phyloP scores from a whole-genome alignment of 2,113 vertebrate genomes.

The Alosa alosa region DNA sequence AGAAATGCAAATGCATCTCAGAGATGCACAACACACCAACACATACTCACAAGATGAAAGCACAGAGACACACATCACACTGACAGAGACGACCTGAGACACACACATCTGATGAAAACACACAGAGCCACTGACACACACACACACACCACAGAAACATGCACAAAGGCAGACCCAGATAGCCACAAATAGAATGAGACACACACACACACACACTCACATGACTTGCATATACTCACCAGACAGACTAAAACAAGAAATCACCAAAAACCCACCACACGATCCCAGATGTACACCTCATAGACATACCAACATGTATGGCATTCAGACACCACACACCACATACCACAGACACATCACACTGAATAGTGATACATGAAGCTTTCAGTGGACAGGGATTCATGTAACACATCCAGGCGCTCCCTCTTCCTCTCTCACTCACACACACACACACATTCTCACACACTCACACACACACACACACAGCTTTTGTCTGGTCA shows the following conservation, averaged over 20 bases:
- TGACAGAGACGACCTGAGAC: background rate
- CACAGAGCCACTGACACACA: background rate
- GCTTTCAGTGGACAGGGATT: background rate
- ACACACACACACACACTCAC: background rate
- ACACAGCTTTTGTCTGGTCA: background rate
- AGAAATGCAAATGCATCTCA: background rate
- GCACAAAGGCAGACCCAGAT: background rate
- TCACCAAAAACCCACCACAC: background rate
- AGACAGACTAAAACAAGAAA: too few relatives aligned
- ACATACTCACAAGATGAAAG: background rate
- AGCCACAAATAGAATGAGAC: background rate
- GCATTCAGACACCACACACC: background rate
- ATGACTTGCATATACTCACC: background rate
- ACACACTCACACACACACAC: slow-evolving; percentile 26
- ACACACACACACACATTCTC: background rate
- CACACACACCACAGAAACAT: background rate
- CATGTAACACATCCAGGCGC: background rate
- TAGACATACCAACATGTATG: background rate
- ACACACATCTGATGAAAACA: background rate
- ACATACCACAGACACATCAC: background rate
- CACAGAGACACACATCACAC: background rate
- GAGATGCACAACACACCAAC: background rate
- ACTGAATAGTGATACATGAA: slow-evolving; percentile 1
- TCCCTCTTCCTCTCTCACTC: background rate
- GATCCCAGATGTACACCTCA: background rate